phyloP scores from a whole-genome alignment of 1,140 invertebrate species.

The Pinna nobilis region DNA sequence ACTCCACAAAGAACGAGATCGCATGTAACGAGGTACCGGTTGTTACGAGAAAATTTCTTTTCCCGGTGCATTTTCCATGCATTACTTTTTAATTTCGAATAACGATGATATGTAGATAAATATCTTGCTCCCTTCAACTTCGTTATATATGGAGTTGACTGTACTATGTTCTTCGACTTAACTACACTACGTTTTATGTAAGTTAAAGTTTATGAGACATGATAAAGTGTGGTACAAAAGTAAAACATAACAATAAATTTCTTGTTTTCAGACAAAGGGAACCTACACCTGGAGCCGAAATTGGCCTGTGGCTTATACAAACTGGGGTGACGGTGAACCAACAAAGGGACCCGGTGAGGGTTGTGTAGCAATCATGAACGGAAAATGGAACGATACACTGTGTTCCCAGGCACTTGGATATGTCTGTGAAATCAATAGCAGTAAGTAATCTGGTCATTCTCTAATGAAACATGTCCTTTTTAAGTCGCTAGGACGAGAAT shows the following conservation, averaged over 20 bases:
- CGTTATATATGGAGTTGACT: background rate
- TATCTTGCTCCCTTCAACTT: background rate
- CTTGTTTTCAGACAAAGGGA: conserved; percentile 19
- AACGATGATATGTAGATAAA: no score
- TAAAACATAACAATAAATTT: background rate
- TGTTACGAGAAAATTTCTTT: no score
- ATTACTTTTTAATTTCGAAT: no score
- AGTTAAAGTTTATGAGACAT: background rate
- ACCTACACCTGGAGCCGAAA: conserved; percentile 45
- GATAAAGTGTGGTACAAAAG: background rate
- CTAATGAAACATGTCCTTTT: background rate
- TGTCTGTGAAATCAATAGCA: conserved; percentile 51
- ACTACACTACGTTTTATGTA: background rate
- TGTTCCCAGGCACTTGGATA: conserved; percentile 40
- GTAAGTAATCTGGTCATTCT: conserved; percentile 19
- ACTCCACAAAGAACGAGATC: no score
- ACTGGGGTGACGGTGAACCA: conserved; percentile 54
- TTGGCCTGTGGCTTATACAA: conserved; percentile 53
- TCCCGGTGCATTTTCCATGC: no score
- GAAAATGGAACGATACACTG: conserved; percentile 49
- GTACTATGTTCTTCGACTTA: background rate
- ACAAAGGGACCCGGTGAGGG: conserved; percentile 24
- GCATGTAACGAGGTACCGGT: no score
- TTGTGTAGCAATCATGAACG: conserved; percentile 46
- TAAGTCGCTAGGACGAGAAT: background rate